These are phyloP conservation scores for Atethmia centrago DNA, from an alignment of 2,888 invertebrate genomes.

Conservation along the genomic window DNA sequence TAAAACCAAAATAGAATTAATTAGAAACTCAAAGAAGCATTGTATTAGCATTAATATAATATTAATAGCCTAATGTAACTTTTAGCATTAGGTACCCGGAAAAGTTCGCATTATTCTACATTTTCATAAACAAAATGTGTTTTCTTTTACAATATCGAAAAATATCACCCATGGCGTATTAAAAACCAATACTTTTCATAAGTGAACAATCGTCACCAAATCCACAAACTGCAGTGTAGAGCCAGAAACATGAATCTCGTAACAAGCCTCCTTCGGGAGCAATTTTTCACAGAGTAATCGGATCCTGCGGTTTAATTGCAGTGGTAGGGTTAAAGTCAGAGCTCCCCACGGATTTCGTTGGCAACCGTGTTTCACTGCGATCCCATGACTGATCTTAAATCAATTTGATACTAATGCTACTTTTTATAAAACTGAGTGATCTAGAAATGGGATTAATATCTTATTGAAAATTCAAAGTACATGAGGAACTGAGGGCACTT, in stretches of 20 bases:
- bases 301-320: constrained; percentile 60
- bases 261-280: constrained; percentile 33
- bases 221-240: constrained; percentile 8
- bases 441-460: too few species aligned
- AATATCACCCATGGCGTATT: neutral
- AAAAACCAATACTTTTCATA: too few species aligned
- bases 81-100: neutral
- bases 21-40: neutral
- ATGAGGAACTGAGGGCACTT: too few species aligned
- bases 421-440: constrained; percentile 7
- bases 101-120: neutral
- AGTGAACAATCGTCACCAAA: neutral
- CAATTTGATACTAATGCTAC: constrained; percentile 19
- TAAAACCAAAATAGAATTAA: neutral
- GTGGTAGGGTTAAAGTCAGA: constrained; percentile 29
- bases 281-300: constrained; percentile 54
- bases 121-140: neutral
- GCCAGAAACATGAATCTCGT: constrained; percentile 41
- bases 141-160: neutral
- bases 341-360: constrained; percentile 19
- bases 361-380: constrained; percentile 19
- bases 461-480: too few species aligned
- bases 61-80: too few species aligned
- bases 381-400: constrained; percentile 22
- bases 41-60: neutral